Base-by-base conservation (phyloP, 1,140 invertebrate genomes). In the Lepidurus packardi region DNA sequence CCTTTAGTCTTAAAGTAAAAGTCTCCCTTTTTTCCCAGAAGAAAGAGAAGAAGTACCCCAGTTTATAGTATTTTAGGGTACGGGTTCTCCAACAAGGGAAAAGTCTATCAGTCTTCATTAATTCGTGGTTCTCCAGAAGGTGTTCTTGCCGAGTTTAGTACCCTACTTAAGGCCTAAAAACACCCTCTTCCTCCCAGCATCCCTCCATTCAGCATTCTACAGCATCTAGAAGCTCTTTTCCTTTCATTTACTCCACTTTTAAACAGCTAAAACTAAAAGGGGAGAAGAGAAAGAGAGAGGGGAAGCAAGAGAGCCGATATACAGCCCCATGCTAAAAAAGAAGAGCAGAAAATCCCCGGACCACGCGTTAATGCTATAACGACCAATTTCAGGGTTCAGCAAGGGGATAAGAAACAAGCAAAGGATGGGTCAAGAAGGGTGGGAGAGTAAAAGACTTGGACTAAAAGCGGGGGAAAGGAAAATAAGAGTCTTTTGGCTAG, bases 291-390 rank as follows among this genome's bases (percentile, higher is more conserved):
- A 34, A 34, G 34, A 4, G 34, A 34, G 25, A 34, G 47, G 47
- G 47, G 21, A n/a, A 21, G 13, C 13, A 21, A 9, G 47, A 65
- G 53, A 65, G 53, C 53, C 53, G n/a, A 65, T 65, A 65, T 9
- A 65, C 7, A 21, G 53, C 21, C 16, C 16, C 53, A 65, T 34
- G 53, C 21, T 65, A 65, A 65, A 65, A 65, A 65, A 34, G 25
- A 21, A 65, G 53, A 65, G 4, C 53, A 65, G 53, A 65, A 65
- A 65, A 65, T 65, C 53, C 53, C 53, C 53, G 53, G 53, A 65
- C 53, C 53, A 65, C 53, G 53, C 53, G 53, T 65, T 65, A 65
- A 65, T 65, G 53, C 53, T 65, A 65, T 65, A 65, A 65, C 53
- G 53, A 65, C 53, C 53, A 21, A 65, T 65, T 65, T 21, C 53